A percentile compares a stretch with the other conserved stretches of the same genome.
phyloP scores from a whole-genome alignment of 2,113 vertebrate genomes.

The Bothrops jararaca region DNA sequence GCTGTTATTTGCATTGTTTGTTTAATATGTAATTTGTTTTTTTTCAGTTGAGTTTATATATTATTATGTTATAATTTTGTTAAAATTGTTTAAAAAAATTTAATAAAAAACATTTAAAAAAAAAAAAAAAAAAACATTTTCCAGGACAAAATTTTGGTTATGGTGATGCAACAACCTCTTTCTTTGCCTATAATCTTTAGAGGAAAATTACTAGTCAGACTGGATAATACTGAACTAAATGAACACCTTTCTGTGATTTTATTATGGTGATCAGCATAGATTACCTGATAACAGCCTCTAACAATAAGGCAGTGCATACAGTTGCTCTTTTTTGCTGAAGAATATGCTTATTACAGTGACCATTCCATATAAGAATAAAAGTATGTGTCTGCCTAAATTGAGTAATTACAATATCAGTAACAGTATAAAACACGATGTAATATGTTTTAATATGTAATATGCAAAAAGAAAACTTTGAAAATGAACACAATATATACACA shows the following conservation, averaged over 20 bases:
- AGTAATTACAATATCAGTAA: background rate
- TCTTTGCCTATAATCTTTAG: background rate
- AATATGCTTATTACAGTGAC: background rate
- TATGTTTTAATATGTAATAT: background rate
- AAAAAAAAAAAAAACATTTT: too few relatives aligned
- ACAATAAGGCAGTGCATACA: background rate
- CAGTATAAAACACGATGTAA: background rate
- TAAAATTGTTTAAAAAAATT: too few relatives aligned
- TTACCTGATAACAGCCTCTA: background rate
- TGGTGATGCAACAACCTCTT: background rate
- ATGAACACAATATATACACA: background rate
- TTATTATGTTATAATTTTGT: too few relatives aligned
- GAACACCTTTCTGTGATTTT: background rate
- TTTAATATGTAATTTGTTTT: too few relatives aligned
- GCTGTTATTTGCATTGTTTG: too few relatives aligned
- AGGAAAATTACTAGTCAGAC: background rate
- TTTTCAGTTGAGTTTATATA: too few relatives aligned
- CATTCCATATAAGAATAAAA: slow-evolving; percentile 3
- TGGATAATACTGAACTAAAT: background rate
- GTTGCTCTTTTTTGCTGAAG: background rate
- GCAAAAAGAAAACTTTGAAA: background rate
- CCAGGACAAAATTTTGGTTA: background rate
- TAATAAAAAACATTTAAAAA: too few relatives aligned
- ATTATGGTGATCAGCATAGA: background rate
- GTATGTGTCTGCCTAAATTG: background rate